Evolutionary conservation across 1,140 invertebrate genomes (phyloP).

Genomic region (Pseudoatta argentina): DNA sequence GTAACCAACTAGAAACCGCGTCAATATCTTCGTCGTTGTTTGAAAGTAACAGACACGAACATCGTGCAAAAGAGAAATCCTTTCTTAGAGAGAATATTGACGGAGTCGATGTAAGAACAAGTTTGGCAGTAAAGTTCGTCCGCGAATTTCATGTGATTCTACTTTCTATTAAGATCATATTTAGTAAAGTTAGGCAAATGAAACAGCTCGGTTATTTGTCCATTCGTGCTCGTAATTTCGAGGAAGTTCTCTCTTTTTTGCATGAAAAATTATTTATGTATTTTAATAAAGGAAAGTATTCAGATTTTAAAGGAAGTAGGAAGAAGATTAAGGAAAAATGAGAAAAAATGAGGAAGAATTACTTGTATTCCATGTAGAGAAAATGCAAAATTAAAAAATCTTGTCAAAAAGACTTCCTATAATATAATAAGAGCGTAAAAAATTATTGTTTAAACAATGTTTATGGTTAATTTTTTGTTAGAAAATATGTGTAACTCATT

Average conservation of each 20-base stretch:
- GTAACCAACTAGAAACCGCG: slow-evolving; percentile 57
- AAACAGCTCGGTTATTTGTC: slow-evolving; percentile 23
- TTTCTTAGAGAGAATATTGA: slow-evolving; percentile 17
- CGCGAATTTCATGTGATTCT: background rate
- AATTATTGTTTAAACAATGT: background rate
- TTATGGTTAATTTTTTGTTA: background rate
- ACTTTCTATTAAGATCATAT: background rate
- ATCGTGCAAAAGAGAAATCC: slow-evolving; percentile 24
- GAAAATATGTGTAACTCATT: background rate
- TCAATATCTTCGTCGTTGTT: slow-evolving; percentile 60
- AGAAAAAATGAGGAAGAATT: background rate
- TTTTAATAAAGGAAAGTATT: slow-evolving; percentile 47
- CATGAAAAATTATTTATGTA: slow-evolving; percentile 59
- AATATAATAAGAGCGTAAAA: background rate
- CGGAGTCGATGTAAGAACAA: slow-evolving; percentile 28
- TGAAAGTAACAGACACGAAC: slow-evolving; percentile 16
- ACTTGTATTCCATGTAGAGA: slow-evolving; percentile 5
- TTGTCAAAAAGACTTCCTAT: background rate
- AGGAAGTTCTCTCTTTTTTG: slow-evolving; percentile 5
- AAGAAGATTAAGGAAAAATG: too few relatives aligned
- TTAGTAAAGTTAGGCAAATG: slow-evolving; percentile 21
- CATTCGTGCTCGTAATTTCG: slow-evolving; percentile 25
- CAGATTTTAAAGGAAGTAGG: slow-evolving; percentile 19
- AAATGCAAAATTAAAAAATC: background rate
- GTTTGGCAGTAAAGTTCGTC: slow-evolving; percentile 18